Base-by-base conservation (phyloP, 2,797 vertebrate species). In the Oreortyx pictus region DNA sequence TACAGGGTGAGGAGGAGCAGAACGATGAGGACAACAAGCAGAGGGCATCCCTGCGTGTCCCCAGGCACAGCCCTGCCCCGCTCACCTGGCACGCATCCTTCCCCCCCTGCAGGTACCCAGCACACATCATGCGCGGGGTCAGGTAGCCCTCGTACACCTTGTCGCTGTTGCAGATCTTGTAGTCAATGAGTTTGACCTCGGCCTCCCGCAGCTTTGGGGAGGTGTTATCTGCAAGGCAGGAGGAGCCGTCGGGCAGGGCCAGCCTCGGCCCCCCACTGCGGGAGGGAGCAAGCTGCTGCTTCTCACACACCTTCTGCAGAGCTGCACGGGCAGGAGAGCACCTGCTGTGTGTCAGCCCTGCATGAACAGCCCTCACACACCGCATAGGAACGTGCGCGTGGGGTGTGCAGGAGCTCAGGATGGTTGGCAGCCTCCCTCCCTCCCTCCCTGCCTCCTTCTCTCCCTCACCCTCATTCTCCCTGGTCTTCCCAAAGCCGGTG, bases 51-150 rank as follows among this genome's bases (percentile, higher is more conserved):
- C 62, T 17, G 54, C 2, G 1, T 2, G 67, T 9, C 4, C 70
- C 62, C 77, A 1, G 49, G 22, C 39, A 2, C 74, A 68, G 37
- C 62, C 27, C 52, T 50, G 41, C n/a, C 31, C 31, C 1, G 4
- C 6, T 96, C 86, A 99, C 99, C 98, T 99, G 99, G 94, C 99
- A 99, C 0, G 99, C 98, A 67, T 99, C 99, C 64, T 96, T 97
- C 41, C 98, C 98, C 33, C 99, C 99, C 0, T 93, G 77, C 46
- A 99, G 96, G 90, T 98, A 95, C 3, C 99, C 99, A 0, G 99
- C 99, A 18, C 99, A 99, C 96, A 99, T 93, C 99, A 99, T 99
- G 87, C 98, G 96, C 0, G 91, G 95, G 56, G 98, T 98, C 86
- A 99, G 97, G 33, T 89, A 87, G 12, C 97, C 98, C 47, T 93